phyloP scores from a whole-genome alignment of 2,888 invertebrate genomes.

The Ellobium chinense region DNA sequence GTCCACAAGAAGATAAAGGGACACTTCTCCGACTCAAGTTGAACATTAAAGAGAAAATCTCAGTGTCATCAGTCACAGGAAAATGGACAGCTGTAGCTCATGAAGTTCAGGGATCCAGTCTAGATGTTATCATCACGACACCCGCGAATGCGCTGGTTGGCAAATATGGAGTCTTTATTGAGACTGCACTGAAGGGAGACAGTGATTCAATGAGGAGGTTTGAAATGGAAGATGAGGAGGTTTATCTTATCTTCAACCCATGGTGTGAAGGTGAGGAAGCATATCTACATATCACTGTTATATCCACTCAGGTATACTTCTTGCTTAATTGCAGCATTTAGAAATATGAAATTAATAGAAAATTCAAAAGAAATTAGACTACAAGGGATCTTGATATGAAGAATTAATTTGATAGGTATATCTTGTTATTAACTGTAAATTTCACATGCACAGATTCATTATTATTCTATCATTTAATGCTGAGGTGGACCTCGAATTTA shows the following conservation, averaged over 20 bases:
- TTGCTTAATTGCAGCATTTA: no score
- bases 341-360: no score
- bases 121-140: slow-evolving; percentile 51
- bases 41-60: slow-evolving; percentile 8
- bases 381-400: no score
- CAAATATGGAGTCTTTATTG: slow-evolving; percentile 63
- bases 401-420: no score
- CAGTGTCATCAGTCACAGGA: neutral
- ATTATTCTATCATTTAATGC: no score
- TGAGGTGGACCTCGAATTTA: no score
- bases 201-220: slow-evolving; percentile 53
- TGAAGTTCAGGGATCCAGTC: slow-evolving; percentile 20
- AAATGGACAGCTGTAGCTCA: slow-evolving; percentile 22
- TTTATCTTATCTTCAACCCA: slow-evolving; percentile 92
- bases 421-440: no score
- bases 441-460: no score
- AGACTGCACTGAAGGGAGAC: slow-evolving; percentile 55
- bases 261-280: slow-evolving; percentile 87
- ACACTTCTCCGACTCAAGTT: slow-evolving; percentile 59
- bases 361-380: no score
- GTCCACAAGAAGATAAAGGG: slow-evolving; percentile 71
- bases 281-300: neutral
- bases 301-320: no score
- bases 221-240: slow-evolving; percentile 80
- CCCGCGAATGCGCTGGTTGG: slow-evolving; percentile 67